These are phyloP conservation scores for Phaedon cochleariae DNA, from an alignment of 2,888 invertebrate species.

Conservation along the genomic window DNA sequence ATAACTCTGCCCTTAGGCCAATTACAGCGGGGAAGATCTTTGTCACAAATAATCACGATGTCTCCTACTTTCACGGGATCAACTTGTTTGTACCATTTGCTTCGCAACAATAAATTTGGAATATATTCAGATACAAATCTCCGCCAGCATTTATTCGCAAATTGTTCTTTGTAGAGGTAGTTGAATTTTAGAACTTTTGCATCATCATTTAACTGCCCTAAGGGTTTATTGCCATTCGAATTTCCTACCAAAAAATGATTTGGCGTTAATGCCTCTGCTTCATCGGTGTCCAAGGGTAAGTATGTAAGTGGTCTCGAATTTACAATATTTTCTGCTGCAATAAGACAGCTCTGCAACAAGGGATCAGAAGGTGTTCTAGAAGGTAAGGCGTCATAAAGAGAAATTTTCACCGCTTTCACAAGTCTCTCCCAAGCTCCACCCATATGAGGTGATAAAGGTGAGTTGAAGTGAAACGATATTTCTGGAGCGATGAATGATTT, in stretches of 20 bases:
- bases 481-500: slow-evolving; percentile 17
- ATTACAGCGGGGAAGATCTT: slow-evolving; percentile 14
- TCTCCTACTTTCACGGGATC: slow-evolving; percentile 12
- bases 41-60: slow-evolving; percentile 21
- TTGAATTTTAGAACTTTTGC: slow-evolving; percentile 13
- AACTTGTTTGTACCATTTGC: slow-evolving; percentile 14
- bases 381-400: slow-evolving; percentile 21
- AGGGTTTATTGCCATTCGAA: slow-evolving; percentile 18
- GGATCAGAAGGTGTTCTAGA: slow-evolving; percentile 16
- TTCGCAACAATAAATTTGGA: slow-evolving; percentile 18
- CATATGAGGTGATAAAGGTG: slow-evolving; percentile 21
- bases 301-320: slow-evolving; percentile 29
- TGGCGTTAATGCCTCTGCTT: slow-evolving; percentile 20
- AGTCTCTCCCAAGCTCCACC: slow-evolving; percentile 22
- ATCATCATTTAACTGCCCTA: slow-evolving; percentile 8
- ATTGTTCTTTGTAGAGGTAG: slow-evolving; percentile 20
- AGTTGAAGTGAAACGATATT: slow-evolving; percentile 21
- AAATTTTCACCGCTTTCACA: slow-evolving; percentile 21
- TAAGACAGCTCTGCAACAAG: slow-evolving; percentile 10
- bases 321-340: slow-evolving; percentile 23
- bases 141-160: slow-evolving; percentile 22
- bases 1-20: slow-evolving; percentile 25
- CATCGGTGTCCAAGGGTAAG: slow-evolving; percentile 20
- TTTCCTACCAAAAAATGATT: slow-evolving; percentile 13
- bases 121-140: slow-evolving; percentile 34